Base-by-base conservation (phyloP, 2,797 vertebrate genomes). In the Carapus acus region DNA sequence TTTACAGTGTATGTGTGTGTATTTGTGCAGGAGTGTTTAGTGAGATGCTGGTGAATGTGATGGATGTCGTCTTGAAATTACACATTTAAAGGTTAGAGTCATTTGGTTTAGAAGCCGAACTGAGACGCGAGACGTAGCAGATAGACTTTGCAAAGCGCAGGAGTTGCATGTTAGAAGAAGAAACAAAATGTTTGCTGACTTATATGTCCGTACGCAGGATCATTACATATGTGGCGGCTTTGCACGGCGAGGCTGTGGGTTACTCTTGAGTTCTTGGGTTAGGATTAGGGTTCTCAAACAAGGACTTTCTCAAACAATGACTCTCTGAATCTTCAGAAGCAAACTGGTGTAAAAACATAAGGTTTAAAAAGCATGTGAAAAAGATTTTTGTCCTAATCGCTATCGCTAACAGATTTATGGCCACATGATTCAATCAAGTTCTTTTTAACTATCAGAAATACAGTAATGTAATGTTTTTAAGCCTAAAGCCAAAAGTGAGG, bases 1-100 rank as follows among this genome's bases (percentile, higher is more conserved):
- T 46, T 58, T 49, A 44, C 54, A 49, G 31, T 33, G 47, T 24
- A 36, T 34, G n/a, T 41, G 33, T 54, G n/a, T n/a, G n/a, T n/a
- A n/a, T n/a, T n/a, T n/a, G n/a, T n/a, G n/a, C n/a, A n/a, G 46
- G 44, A 34, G 53, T 41, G n/a, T 48, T 40, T 40, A 29, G 40
- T 72, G 69, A 64, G 42, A 65, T 76, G 69, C 62, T 70, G 67
- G 71, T 71, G 54, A 60, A 41, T 44, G 20, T 44, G 16, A 0
- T 2, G 27, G 14, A 38, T 16, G 23, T 36, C n/a, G 15, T 33
- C 24, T 24, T 24, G 41, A 27, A 21, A 42, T 18, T n/a, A 59
- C 52, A 37, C 31, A 21, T 8, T n/a, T 20, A n/a, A 14, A 36
- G 18, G 34, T 29, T 33, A 52, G 45, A 41, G 12, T 15, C 12